These are phyloP conservation scores for Syngnathus floridae DNA, from an alignment of 2,113 vertebrate species.

Conservation along the genomic window DNA sequence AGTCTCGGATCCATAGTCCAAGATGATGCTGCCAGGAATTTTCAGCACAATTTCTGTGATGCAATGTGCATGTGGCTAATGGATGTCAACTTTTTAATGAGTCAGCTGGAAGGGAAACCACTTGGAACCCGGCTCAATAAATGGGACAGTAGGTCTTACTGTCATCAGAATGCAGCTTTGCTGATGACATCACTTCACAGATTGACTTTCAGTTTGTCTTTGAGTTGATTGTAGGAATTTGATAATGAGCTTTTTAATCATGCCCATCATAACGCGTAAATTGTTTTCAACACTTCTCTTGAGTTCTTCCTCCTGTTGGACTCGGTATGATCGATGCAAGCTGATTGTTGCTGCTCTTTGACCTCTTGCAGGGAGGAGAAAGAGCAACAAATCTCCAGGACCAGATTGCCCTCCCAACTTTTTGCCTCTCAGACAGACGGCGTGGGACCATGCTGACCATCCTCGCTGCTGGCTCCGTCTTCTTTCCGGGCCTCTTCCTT, in stretches of 20 bases:
- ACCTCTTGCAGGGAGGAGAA: constrained; percentile 48
- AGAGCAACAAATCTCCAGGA: constrained; percentile 48
- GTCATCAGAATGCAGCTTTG: not conserved
- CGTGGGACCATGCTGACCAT: constrained; percentile 77
- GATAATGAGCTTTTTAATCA: not conserved
- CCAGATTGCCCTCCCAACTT: constrained; percentile 46
- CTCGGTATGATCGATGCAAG: constrained; percentile 13
- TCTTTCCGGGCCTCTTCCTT: constrained; percentile 85
- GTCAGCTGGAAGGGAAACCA: constrained; percentile 41
- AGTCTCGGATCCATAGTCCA: constrained; percentile 1
- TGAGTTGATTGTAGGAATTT: not conserved
- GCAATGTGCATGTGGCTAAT: constrained; percentile 57
- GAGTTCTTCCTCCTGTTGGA: constrained; percentile 11
- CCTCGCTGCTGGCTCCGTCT: constrained; percentile 79
- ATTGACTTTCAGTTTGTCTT: not conserved
- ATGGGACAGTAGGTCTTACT: not conserved
- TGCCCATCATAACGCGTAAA: not conserved
- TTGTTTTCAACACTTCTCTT: not conserved
- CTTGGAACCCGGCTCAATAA: constrained; percentile 9
- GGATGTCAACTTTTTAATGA: constrained; percentile 52
- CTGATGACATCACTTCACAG: too few relatives aligned
- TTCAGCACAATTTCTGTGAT: constrained; percentile 13
- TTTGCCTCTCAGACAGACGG: constrained; percentile 37
- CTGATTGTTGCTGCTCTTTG: not conserved
- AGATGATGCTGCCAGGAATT: not conserved